Percentiles rank a stretch among this genome's conserved stretches.
These are phyloP conservation scores for Siniperca scherzeri DNA, from an alignment of 2,797 vertebrate genomes.

Conservation along the genomic window DNA sequence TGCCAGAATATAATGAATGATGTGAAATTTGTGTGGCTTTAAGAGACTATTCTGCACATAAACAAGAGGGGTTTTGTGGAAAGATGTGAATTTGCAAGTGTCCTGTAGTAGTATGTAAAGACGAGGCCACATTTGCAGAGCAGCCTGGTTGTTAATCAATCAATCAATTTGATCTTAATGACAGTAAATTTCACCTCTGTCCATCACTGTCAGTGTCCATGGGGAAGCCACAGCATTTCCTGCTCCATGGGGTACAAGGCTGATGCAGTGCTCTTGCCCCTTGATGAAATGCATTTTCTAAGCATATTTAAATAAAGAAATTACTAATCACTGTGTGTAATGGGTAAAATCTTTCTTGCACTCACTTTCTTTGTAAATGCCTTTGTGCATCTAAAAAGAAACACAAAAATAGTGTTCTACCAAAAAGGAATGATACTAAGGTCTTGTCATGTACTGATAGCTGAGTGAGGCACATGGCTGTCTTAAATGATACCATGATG, in stretches of 20 bases:
- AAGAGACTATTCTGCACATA: background rate
- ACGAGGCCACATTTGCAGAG: conserved; percentile 1
- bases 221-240: conserved; percentile 22
- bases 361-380: background rate
- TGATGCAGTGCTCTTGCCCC: background rate
- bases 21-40: background rate
- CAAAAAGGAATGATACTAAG: conserved; percentile 1
- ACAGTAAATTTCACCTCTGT: conserved; percentile 45
- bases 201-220: conserved; percentile 27
- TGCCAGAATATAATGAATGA: background rate
- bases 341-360: background rate
- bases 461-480: conserved; percentile 24
- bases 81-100: background rate
- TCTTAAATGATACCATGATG: conserved; percentile 46
- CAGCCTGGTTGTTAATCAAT: conserved; percentile 42
- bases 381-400: background rate
- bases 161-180: conserved; percentile 43
- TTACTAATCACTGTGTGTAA: background rate
- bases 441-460: conserved; percentile 44
- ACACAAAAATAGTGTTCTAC: background rate
- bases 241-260: conserved; percentile 17
- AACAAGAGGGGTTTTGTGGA: background rate
- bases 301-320: background rate
- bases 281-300: conserved; percentile 20
- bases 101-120: background rate